Conservation (phyloP, 2,888 invertebrate genomes). For the Stenodema calcarata region DNA sequence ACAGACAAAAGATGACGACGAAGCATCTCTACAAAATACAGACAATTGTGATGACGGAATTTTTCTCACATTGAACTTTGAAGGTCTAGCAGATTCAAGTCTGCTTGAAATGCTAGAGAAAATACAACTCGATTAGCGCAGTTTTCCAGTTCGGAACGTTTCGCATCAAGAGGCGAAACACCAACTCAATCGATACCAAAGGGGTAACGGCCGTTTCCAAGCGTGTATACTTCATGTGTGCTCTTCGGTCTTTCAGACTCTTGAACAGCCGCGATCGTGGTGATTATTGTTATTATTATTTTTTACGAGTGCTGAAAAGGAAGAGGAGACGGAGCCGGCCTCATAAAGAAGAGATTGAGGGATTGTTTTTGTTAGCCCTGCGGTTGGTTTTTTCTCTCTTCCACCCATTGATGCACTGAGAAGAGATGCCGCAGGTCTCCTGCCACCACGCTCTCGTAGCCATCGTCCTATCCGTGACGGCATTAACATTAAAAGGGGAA, state of each 20-base stretch:
- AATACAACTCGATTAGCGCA: too few species aligned
- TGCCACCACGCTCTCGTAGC: background rate
- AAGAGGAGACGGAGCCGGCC: background rate
- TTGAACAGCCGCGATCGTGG: background rate
- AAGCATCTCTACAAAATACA: too few species aligned
- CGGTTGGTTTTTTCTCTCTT: background rate
- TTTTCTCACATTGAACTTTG: too few species aligned
- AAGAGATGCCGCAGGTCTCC: background rate
- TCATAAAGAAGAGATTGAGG: background rate
- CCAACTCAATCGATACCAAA: too few species aligned
- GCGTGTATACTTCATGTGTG: too few species aligned
- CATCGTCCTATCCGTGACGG: constrained; percentile 1
- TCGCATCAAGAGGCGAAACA: too few species aligned
- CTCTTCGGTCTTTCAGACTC: background rate
- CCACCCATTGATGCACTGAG: background rate
- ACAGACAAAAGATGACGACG: too few species aligned
- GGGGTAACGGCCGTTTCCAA: too few species aligned
- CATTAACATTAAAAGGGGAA: constrained; percentile 48
- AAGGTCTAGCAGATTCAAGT: too few species aligned
- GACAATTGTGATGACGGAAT: too few species aligned
- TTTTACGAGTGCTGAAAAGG: background rate
- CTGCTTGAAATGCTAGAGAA: too few species aligned
- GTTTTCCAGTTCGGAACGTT: too few species aligned
- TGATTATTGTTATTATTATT: constrained; percentile 32
- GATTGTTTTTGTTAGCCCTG: constrained; percentile 38